A percentile compares a stretch with the other conserved stretches of the same genome.
phyloP scores from a whole-genome alignment of 2,797 vertebrate species.

The Enoplosus armatus region DNA sequence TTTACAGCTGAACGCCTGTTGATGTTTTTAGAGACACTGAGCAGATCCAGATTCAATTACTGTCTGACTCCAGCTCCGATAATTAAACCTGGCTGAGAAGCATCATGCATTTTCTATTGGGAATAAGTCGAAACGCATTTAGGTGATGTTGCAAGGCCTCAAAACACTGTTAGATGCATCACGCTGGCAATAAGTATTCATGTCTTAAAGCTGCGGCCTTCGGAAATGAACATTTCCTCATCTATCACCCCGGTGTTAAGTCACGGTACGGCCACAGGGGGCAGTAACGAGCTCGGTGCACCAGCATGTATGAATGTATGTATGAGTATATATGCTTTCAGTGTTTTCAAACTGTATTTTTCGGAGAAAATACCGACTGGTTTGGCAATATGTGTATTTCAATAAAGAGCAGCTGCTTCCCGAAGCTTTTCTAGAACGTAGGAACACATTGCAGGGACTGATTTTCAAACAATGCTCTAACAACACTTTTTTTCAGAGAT shows the following conservation, averaged over 20 bases:
- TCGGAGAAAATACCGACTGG: not conserved
- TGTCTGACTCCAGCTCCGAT: slow-evolving; percentile 44
- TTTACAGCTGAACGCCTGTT: slow-evolving; percentile 37
- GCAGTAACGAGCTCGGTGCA: too few relatives aligned
- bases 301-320: too few relatives aligned
- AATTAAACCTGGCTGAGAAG: slow-evolving; percentile 48
- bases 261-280: too few relatives aligned
- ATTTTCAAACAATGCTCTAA: not conserved
- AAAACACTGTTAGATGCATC: not conserved
- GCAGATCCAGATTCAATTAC: slow-evolving; percentile 53
- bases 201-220: not conserved
- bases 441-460: not conserved
- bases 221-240: not conserved
- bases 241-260: not conserved
- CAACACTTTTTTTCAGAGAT: not conserved
- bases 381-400: too few relatives aligned
- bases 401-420: not conserved
- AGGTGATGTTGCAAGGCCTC: not conserved
- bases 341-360: too few relatives aligned
- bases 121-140: not conserved
- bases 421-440: not conserved
- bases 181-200: rapidly evolving
- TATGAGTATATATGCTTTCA: too few relatives aligned
- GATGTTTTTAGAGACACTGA: slow-evolving; percentile 31
- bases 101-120: slow-evolving; percentile 25